Conservation (phyloP, 35 echinoderm and acorn worm genomes). For the Strongylocentrotus purpuratus region DNA sequence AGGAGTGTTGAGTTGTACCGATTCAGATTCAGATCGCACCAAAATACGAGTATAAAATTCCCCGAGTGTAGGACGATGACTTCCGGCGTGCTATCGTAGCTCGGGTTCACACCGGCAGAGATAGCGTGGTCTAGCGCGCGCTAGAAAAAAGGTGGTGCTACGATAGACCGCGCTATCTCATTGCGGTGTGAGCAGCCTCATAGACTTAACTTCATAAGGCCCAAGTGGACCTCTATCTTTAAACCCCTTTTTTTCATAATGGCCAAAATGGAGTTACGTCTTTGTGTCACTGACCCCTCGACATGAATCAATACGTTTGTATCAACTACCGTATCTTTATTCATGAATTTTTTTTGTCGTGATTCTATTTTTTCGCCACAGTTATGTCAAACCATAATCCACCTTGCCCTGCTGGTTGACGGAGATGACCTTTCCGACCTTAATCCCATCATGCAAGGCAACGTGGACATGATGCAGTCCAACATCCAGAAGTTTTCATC, state of each 20-base stretch:
- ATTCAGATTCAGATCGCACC: too few species aligned
- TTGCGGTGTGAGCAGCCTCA: too few species aligned
- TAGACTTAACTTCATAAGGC: not conserved
- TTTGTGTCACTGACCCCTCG: too few species aligned
- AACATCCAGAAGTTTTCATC: constrained; percentile 55
- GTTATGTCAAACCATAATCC: constrained; percentile 73
- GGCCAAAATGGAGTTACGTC: not conserved
- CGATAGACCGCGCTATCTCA: too few species aligned
- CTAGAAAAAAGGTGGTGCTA: too few species aligned
- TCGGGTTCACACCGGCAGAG: too few species aligned
- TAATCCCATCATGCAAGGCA: constrained; percentile 51
- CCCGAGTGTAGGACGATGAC: too few species aligned
- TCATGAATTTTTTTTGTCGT: not conserved
- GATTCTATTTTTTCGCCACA: constrained; percentile 26
- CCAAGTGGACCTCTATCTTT: too few species aligned
- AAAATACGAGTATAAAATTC: too few species aligned
- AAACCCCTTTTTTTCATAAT: not conserved
- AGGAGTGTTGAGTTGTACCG: too few species aligned
- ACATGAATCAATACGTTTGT: not conserved
- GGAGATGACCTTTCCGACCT: constrained; percentile 59
- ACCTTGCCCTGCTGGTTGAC: constrained; percentile 53
- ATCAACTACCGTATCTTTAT: not conserved
- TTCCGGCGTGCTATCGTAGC: too few species aligned
- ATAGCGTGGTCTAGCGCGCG: too few species aligned
- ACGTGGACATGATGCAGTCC: constrained; percentile 42